Percentiles rank a stretch among this genome's conserved stretches.
These are phyloP conservation scores for Heteromurus nitidus DNA, from an alignment of 2,888 invertebrate species.

Conservation along the genomic window DNA sequence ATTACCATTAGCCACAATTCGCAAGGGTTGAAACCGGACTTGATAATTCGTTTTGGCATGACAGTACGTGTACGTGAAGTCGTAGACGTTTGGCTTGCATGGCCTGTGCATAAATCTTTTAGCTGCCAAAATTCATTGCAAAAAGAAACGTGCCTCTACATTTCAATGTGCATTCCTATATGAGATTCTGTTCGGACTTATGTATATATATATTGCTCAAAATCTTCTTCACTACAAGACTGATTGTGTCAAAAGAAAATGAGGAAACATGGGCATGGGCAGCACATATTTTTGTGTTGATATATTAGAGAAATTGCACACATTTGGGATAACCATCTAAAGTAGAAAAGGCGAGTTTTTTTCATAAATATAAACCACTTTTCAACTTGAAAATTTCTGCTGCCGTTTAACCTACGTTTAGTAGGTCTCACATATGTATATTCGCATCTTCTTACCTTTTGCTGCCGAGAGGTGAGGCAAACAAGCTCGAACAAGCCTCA, in stretches of 20 bases:
- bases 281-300: no score
- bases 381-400: not conserved
- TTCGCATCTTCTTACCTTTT: constrained; percentile 70
- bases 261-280: no score
- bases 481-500: constrained; percentile 69
- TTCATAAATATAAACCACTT: constrained; percentile 13
- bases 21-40: constrained; percentile 41
- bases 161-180: no score
- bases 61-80: not conserved
- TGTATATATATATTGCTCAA: no score
- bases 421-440: not conserved
- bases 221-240: no score
- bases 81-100: not conserved
- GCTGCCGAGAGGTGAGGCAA: constrained; percentile 72
- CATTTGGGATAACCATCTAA: no score
- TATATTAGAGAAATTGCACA: no score
- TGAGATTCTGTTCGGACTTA: no score
- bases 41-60: constrained; percentile 41
- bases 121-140: not conserved
- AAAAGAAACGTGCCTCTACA: no score
- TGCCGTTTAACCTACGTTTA: constrained; percentile 11
- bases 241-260: no score
- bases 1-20: constrained; percentile 44
- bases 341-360: not conserved
- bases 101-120: not conserved